These are phyloP conservation scores for Neofelis nebulosa DNA, from an alignment of 2,113 vertebrate genomes.

Conservation along the genomic window DNA sequence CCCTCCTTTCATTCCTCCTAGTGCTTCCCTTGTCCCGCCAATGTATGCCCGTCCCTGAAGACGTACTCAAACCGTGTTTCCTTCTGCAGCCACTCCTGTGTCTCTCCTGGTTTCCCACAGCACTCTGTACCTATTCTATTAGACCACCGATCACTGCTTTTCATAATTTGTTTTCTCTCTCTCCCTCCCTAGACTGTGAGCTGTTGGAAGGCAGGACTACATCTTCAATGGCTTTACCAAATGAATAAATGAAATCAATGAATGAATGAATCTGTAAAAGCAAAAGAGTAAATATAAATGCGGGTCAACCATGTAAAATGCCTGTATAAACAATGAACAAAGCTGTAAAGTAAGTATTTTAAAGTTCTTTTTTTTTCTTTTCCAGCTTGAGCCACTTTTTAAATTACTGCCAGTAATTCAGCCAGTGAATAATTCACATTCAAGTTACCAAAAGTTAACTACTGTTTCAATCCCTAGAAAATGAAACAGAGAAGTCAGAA, in stretches of 20 bases:
- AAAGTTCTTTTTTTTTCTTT: neutral
- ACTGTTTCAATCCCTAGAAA: conserved; percentile 16
- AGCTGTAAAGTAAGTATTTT: neutral
- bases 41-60: neutral
- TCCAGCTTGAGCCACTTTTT: conserved; percentile 12
- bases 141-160: neutral
- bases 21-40: neutral
- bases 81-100: neutral
- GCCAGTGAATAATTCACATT: neutral
- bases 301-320: neutral
- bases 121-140: neutral
- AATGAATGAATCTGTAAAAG: neutral
- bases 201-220: neutral
- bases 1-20: neutral
- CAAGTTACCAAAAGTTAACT: neutral
- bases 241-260: neutral
- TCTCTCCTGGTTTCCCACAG: neutral
- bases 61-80: neutral
- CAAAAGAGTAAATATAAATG: neutral
- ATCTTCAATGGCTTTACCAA: neutral
- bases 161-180: neutral
- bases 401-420: neutral
- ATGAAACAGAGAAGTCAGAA: neutral
- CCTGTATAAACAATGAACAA: neutral
- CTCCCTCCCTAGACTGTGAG: neutral